Percentiles rank a stretch among this genome's conserved stretches.
phyloP scores from a whole-genome alignment of 2,113 vertebrate genomes.

The Casuarius casuarius region DNA sequence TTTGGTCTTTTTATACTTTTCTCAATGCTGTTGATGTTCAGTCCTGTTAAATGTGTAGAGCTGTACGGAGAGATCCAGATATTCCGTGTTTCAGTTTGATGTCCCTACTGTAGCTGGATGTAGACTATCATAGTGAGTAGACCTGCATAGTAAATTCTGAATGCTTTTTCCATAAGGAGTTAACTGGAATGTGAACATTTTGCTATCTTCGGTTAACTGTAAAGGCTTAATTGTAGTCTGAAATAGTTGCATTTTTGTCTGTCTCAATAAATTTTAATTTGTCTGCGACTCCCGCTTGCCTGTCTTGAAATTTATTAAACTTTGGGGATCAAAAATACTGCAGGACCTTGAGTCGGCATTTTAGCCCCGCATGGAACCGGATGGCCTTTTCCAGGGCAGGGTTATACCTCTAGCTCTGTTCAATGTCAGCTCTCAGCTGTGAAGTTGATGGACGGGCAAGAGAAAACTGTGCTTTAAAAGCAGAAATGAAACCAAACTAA shows the following conservation, averaged over 20 bases:
- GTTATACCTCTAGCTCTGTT: background rate
- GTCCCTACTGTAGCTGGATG: slow-evolving; percentile 79
- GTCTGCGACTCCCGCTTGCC: slow-evolving; percentile 62
- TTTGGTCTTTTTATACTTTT: slow-evolving; percentile 84
- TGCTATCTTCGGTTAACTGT: slow-evolving; percentile 77
- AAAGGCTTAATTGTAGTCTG: slow-evolving; percentile 82
- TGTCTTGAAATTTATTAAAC: slow-evolving; percentile 35
- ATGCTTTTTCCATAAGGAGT: slow-evolving; percentile 80
- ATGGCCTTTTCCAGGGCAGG: background rate
- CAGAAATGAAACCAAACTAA: background rate
- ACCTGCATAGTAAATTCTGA: slow-evolving; percentile 78
- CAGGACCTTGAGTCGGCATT: slow-evolving; percentile 2
- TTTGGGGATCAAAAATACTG: background rate
- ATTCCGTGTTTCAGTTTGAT: slow-evolving; percentile 76
- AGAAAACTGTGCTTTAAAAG: background rate
- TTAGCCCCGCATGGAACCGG: slow-evolving; percentile 9
- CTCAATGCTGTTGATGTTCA: slow-evolving; percentile 76
- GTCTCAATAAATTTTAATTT: slow-evolving; percentile 87
- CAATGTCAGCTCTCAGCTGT: background rate
- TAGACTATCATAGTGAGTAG: slow-evolving; percentile 76
- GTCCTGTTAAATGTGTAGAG: slow-evolving; percentile 75
- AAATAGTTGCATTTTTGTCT: slow-evolving; percentile 82
- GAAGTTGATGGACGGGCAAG: background rate
- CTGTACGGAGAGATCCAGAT: slow-evolving; percentile 74
- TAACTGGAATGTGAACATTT: slow-evolving; percentile 82